Evolutionary conservation across 1,140 invertebrate genomes (phyloP).

Genomic region (Orussus abietinus): DNA sequence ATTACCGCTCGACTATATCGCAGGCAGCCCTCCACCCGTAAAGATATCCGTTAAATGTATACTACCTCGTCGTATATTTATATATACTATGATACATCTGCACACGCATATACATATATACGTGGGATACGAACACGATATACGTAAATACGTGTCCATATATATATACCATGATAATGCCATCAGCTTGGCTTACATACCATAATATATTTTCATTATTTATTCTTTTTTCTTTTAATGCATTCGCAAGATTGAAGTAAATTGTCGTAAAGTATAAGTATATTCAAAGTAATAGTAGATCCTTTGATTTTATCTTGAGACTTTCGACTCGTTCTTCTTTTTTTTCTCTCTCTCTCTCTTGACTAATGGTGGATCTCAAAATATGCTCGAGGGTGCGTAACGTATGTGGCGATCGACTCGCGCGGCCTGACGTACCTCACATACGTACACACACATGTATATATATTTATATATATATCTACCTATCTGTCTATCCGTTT

Average conservation of each 20-base stretch:
- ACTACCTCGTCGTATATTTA: too few species aligned
- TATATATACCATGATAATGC: constrained; percentile 25
- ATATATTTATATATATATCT: too few species aligned
- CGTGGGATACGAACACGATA: constrained; percentile 5
- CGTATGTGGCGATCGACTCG: not conserved
- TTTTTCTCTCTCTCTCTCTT: not conserved
- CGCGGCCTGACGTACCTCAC: too few species aligned
- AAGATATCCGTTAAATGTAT: too few species aligned
- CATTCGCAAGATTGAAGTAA: constrained; percentile 53
- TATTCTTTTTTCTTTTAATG: constrained; percentile 44
- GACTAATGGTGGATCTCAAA: constrained; percentile 46
- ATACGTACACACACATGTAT: too few species aligned
- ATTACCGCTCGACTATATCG: too few species aligned
- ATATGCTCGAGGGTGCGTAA: constrained; percentile 33
- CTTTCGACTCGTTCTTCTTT: too few species aligned
- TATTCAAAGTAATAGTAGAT: constrained; percentile 49
- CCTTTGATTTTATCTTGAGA: constrained; percentile 36
- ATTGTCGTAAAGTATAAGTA: constrained; percentile 53
- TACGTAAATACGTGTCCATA: not conserved
- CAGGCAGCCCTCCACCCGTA: too few species aligned
- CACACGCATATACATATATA: constrained; percentile 18
- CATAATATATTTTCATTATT: constrained; percentile 48
- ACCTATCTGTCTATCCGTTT: too few species aligned
- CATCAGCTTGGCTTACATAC: constrained; percentile 46
- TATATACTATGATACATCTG: constrained; percentile 12